A percentile compares a stretch with the other conserved stretches of the same genome.
Evolutionary conservation across 2,797 vertebrate genomes (phyloP).

Genomic region (Mus caroli): DNA sequence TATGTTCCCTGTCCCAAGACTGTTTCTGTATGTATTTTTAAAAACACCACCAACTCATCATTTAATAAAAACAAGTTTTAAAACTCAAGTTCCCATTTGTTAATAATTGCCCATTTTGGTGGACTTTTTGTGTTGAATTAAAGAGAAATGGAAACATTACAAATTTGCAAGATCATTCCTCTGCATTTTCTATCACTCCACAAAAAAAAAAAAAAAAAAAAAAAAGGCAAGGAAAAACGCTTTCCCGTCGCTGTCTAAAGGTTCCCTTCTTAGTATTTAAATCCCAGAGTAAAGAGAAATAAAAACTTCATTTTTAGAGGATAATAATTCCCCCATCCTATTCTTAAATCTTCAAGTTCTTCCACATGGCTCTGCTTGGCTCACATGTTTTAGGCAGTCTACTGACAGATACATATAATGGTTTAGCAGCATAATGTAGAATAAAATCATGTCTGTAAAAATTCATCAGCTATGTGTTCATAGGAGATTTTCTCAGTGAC

Average conservation of each 20-base stretch:
- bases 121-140: background rate
- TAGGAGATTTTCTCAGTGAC: constrained; percentile 55
- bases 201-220: background rate
- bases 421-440: constrained; percentile 61
- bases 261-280: constrained; percentile 49
- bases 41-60: background rate
- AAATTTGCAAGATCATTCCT: background rate
- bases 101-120: background rate
- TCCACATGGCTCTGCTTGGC: constrained; percentile 34
- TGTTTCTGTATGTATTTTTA: background rate
- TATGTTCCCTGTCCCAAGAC: background rate
- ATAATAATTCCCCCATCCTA: constrained; percentile 2
- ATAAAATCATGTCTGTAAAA: constrained; percentile 69
- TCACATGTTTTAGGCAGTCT: constrained; percentile 52
- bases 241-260: background rate
- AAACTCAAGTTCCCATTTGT: background rate
- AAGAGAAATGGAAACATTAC: background rate
- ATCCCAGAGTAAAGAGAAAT: constrained; percentile 49
- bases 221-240: background rate
- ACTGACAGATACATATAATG: constrained; percentile 36
- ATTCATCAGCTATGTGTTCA: constrained; percentile 61
- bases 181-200: background rate
- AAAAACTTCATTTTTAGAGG: constrained; percentile 48
- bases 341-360: constrained; percentile 54
- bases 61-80: background rate